phyloP scores from a whole-genome alignment of 92 coral and sea anemone genomes.

The Paragorgia papillata region DNA sequence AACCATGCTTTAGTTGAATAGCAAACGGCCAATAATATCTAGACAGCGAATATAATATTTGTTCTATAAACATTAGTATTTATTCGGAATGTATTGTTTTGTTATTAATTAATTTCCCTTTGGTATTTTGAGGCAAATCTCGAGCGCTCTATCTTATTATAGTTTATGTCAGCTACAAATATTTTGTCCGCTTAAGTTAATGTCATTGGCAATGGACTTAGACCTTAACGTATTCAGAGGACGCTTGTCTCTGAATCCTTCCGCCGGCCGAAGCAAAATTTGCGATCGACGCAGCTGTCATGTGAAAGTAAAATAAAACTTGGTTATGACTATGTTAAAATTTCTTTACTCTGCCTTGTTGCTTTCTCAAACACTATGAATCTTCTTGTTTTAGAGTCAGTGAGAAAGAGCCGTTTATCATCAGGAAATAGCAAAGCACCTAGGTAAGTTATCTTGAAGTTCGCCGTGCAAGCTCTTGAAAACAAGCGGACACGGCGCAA shows the following conservation, averaged over 20 bases:
- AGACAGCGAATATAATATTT: constrained; percentile 21
- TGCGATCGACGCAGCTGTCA: not conserved
- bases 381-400: constrained; percentile 7
- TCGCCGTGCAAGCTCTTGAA: not conserved
- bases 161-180: too few relatives aligned
- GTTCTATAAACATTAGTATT: constrained; percentile 38
- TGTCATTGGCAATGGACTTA: too few relatives aligned
- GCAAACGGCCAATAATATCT: constrained; percentile 8
- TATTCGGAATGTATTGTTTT: constrained; percentile 32
- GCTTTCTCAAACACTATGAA: not conserved
- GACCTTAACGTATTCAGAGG: too few relatives aligned
- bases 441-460: constrained; percentile 4
- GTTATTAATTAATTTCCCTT: constrained; percentile 41
- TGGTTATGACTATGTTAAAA: constrained; percentile 13
- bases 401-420: constrained; percentile 16
- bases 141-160: too few relatives aligned
- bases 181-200: too few relatives aligned
- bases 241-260: too few relatives aligned
- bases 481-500: not conserved
- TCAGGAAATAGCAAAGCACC: constrained; percentile 19
- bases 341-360: not conserved
- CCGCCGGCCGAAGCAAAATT: not conserved
- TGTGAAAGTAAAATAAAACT: not conserved
- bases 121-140: constrained; percentile 8
- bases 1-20: constrained; percentile 22